phyloP scores from a whole-genome alignment of 2,797 vertebrate genomes.

The Gymnothorax javanicus region DNA sequence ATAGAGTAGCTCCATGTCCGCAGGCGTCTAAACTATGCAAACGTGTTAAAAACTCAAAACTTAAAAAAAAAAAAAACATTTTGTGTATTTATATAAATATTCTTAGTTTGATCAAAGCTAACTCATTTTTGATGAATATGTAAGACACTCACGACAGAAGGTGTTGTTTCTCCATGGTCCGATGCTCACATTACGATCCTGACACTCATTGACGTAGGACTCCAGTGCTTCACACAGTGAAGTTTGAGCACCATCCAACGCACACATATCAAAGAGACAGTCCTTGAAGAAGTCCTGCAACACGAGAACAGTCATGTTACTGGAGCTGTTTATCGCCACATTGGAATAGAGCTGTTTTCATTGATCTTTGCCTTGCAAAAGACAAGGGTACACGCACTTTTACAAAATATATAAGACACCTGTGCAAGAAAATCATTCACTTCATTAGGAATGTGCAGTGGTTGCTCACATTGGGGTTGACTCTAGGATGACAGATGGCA shows the following conservation, averaged over 20 bases:
- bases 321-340: neutral
- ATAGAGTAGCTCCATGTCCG: too few species aligned
- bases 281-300: constrained; percentile 68
- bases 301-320: neutral
- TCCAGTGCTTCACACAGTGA: constrained; percentile 75
- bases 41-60: neutral
- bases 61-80: neutral
- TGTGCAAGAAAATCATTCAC: neutral
- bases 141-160: constrained; percentile 65
- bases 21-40: too few species aligned
- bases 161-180: constrained; percentile 71
- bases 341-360: neutral
- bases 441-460: neutral
- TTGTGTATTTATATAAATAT: neutral
- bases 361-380: neutral
- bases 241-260: constrained; percentile 64
- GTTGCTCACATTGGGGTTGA: constrained; percentile 71
- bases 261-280: constrained; percentile 75
- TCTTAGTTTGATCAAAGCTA: too few species aligned
- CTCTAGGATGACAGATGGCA: constrained; percentile 65
- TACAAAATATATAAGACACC: neutral
- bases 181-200: constrained; percentile 68
- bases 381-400: neutral
- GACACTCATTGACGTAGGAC: constrained; percentile 73
- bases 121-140: neutral